Conservation (phyloP, 2,797 vertebrate genomes). For the Amblyopsis hoosieri region DNA sequence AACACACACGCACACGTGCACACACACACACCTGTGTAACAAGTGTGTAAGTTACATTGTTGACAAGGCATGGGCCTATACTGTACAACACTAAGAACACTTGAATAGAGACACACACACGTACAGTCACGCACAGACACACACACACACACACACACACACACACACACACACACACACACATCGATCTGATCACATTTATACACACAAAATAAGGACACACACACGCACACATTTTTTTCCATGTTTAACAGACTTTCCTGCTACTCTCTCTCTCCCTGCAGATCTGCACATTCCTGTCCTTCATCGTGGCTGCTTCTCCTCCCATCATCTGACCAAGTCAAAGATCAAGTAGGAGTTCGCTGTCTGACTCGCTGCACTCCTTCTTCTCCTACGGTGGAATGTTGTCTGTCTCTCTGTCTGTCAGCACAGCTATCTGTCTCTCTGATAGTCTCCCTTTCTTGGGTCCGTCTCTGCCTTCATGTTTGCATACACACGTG, state of each 20-base stretch:
- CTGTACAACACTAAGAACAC: not conserved
- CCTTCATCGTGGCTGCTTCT: not conserved
- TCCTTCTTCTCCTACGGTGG: no score
- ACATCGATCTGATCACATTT: not conserved
- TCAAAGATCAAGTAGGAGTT: constrained; percentile 28
- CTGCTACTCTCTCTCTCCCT: not conserved
- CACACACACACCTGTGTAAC: no score
- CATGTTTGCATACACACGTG: no score
- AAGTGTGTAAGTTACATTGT: no score
- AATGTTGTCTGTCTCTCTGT: no score
- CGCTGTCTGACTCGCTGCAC: no score
- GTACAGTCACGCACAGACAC: constrained; percentile 1
- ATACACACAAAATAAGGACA: not conserved
- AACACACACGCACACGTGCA: not conserved
- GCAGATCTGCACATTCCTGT: constrained; percentile 5
- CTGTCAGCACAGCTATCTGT: no score
- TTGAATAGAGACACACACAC: not conserved
- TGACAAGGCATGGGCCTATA: no score
- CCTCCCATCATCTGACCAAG: constrained; percentile 31
- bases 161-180: not conserved
- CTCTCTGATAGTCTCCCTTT: no score
- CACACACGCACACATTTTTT: not conserved
- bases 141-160: constrained; percentile 1
- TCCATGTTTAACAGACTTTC: not conserved
- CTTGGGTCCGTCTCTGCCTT: no score